Evolutionary conservation across 2,113 vertebrate genomes (phyloP).

Genomic region (Mobula hypostoma): DNA sequence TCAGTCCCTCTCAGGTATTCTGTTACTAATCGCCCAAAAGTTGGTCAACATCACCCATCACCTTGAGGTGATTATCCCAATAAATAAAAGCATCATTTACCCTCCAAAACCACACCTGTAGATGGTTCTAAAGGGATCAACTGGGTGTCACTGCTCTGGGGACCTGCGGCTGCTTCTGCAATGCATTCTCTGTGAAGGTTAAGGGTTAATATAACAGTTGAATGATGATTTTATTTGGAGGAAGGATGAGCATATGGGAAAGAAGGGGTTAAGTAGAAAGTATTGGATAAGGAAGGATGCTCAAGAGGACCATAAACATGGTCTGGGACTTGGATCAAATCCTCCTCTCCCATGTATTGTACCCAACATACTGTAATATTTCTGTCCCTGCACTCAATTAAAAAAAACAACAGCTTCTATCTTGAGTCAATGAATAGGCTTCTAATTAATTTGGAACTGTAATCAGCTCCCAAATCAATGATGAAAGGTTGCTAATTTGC

Average conservation of each 20-base stretch:
- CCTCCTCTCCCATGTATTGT: neutral
- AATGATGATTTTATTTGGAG: neutral
- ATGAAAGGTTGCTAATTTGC: conserved; percentile 4
- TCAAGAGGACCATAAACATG: neutral
- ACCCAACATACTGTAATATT: neutral
- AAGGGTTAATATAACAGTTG: neutral
- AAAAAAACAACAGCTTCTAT: neutral
- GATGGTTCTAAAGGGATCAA: too few species aligned
- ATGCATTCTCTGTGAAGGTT: too few species aligned
- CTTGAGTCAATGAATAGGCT: neutral
- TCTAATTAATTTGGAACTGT: neutral
- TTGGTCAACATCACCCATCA: too few species aligned
- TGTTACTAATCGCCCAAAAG: too few species aligned
- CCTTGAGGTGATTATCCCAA: too few species aligned
- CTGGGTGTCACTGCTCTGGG: too few species aligned
- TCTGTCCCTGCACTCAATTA: neutral
- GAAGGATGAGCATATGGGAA: neutral
- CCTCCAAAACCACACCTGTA: too few species aligned
- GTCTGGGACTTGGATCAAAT: neutral
- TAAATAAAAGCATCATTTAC: too few species aligned
- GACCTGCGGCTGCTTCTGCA: too few species aligned
- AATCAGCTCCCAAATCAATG: neutral
- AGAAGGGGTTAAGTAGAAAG: neutral
- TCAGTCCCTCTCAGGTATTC: too few species aligned
- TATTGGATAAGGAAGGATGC: neutral